phyloP scores from a whole-genome alignment of 2,113 vertebrate species.

The Proterorhinus semilunaris region DNA sequence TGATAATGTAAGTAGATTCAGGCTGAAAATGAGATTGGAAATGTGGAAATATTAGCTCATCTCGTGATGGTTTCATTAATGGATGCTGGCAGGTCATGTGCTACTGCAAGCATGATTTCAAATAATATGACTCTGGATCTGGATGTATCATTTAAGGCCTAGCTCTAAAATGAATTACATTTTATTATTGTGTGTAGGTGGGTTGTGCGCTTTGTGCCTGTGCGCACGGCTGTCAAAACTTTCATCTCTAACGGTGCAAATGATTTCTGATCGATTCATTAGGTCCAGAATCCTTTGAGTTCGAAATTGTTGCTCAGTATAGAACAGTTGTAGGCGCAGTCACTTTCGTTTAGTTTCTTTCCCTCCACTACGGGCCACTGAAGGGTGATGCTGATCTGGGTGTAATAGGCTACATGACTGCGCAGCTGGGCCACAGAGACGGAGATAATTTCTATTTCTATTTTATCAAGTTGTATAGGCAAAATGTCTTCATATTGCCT shows the following conservation, averaged over 20 bases:
- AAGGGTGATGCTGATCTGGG: slow-evolving; percentile 63
- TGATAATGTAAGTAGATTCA: neutral
- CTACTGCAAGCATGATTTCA: neutral
- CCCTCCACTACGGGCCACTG: slow-evolving; percentile 44
- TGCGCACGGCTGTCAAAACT: slow-evolving; percentile 36
- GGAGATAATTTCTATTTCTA: too few relatives aligned
- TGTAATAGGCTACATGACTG: slow-evolving; percentile 24
- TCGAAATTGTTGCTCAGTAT: slow-evolving; percentile 29
- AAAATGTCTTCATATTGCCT: neutral
- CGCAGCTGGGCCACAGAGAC: slow-evolving; percentile 36
- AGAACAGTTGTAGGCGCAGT: slow-evolving; percentile 53
- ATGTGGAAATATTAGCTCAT: neutral
- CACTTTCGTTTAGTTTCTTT: slow-evolving; percentile 67
- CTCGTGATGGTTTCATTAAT: slow-evolving; percentile 31
- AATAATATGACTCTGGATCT: neutral
- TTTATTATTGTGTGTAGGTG: neutral
- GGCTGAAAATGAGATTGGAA: neutral
- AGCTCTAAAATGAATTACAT: neutral
- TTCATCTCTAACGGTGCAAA: slow-evolving; percentile 31
- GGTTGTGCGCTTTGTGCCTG: slow-evolving; percentile 24
- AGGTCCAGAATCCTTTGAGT: slow-evolving; percentile 24
- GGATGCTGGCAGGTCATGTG: slow-evolving; percentile 13
- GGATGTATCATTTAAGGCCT: neutral
- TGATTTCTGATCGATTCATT: slow-evolving; percentile 56
- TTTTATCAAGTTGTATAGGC: too few relatives aligned